Evolutionary conservation across 2,888 invertebrate genomes (phyloP).

Genomic region (Meta bourneti): DNA sequence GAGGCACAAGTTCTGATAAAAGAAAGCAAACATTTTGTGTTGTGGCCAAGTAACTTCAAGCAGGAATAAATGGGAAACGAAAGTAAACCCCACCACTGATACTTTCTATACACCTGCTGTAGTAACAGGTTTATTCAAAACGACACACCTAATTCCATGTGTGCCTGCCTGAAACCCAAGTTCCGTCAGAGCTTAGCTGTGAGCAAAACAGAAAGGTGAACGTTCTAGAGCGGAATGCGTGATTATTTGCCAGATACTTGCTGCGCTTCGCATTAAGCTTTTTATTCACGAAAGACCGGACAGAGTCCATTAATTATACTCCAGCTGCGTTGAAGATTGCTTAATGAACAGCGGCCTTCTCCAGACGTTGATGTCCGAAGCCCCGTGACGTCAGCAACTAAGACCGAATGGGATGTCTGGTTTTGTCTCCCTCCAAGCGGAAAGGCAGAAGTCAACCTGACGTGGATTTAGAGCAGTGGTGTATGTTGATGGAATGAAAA

Average conservation of each 20-base stretch:
- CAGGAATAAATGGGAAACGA: too few relatives aligned
- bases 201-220: slow-evolving; percentile 3
- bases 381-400: not conserved
- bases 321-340: slow-evolving; percentile 14
- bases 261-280: slow-evolving; percentile 25
- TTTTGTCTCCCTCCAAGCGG: not conserved
- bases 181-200: slow-evolving; percentile 7
- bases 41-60: too few relatives aligned
- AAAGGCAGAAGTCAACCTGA: slow-evolving; percentile 8
- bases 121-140: too few relatives aligned
- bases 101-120: too few relatives aligned
- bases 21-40: too few relatives aligned
- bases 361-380: slow-evolving; percentile 2
- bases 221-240: not conserved
- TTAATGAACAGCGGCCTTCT: slow-evolving; percentile 25
- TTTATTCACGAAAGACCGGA: slow-evolving; percentile 14
- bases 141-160: too few relatives aligned
- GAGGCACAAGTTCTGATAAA: too few relatives aligned
- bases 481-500: not conserved
- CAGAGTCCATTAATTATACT: slow-evolving; percentile 31
- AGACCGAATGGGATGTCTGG: not conserved
- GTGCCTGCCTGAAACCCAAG: too few relatives aligned
- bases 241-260: slow-evolving; percentile 24
- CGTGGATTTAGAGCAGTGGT: slow-evolving; percentile 7
- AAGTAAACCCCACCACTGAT: too few relatives aligned